Base-by-base conservation (phyloP, 2,113 vertebrate genomes). In the Callipepla californica region DNA sequence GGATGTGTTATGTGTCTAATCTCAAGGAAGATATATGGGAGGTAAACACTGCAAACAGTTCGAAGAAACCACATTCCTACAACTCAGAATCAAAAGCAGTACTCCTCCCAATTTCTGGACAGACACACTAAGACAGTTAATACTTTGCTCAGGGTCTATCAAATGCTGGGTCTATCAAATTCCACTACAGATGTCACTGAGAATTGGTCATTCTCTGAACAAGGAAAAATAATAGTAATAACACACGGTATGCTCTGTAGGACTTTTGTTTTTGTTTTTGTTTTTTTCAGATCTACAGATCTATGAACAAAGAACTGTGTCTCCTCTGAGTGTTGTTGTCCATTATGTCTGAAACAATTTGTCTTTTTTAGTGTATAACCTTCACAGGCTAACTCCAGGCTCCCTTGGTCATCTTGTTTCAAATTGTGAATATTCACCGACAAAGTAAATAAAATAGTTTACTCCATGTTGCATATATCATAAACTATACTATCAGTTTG, bases 341-440 rank as follows among this genome's bases (percentile, higher is more conserved):
- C 13, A 6, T 51, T 67, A 5, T 42, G n/a, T 1, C 1, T 23
- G 36, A 67, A 67, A 23, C 4, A 14, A 15, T 2, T 68, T 30
- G 23, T 65, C 51, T 25, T 87, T 89, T 78, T 76, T 45, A 53
- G 7, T 58, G 25, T 3, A 5, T 40, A 38, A 6, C 12, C 8
- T 44, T 85, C 19, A 28, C 21, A 61, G 66, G 38, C 30, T 47
- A 47, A 21, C 1, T 2, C 14, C 11, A 32, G 30, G 18, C 53
- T 81, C 53, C 21, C 86, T 89, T 53, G 50, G 19, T 80, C 38
- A 11, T 76, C 53, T 89, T 58, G 34, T 74, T 82, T 89, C 80
- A 77, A 70, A 86, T 7, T 6, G n/a, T 21, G 55, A 75, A 58
- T 57, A 53, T 16, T 81, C 26, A 48, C 28, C 47, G 45, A 13